phyloP scores from a whole-genome alignment of 2,888 invertebrate species.

The Spilosoma lubricipeda region DNA sequence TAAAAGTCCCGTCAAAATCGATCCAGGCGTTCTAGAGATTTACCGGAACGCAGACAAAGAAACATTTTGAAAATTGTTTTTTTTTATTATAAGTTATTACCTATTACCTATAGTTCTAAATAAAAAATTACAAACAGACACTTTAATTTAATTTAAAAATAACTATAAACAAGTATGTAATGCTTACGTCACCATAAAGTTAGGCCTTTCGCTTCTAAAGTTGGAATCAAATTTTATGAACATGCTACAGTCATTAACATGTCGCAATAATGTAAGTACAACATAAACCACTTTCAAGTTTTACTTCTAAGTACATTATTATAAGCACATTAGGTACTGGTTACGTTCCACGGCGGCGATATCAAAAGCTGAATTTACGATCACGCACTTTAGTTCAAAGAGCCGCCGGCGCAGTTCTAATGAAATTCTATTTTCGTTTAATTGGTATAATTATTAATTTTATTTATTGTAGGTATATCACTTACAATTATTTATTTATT shows the following conservation, averaged over 20 bases:
- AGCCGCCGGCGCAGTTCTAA: conserved; percentile 28
- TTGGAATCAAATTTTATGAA: neutral
- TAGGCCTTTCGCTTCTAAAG: neutral
- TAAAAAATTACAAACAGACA: no score
- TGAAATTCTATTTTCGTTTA: conserved; percentile 27
- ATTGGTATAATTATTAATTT: neutral
- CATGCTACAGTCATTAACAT: neutral
- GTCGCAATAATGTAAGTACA: neutral
- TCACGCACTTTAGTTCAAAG: conserved; percentile 33
- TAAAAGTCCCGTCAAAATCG: no score
- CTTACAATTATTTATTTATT: neutral
- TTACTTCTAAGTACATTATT: neutral
- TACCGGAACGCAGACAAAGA: no score
- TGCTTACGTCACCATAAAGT: no score
- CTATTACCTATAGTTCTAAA: no score
- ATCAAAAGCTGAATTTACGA: conserved; percentile 43
- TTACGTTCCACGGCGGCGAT: conserved; percentile 22
- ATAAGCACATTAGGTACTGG: neutral
- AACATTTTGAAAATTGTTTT: no score
- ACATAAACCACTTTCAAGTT: neutral
- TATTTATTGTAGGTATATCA: conserved; percentile 20
- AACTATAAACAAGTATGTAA: no score
- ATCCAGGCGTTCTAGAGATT: no score
- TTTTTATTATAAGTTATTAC: no score
- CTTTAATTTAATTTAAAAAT: no score